Percentiles rank a stretch among this genome's conserved stretches.
Evolutionary conservation across 2,888 invertebrate species (phyloP).

Genomic region (Drosophila buzzatii): DNA sequence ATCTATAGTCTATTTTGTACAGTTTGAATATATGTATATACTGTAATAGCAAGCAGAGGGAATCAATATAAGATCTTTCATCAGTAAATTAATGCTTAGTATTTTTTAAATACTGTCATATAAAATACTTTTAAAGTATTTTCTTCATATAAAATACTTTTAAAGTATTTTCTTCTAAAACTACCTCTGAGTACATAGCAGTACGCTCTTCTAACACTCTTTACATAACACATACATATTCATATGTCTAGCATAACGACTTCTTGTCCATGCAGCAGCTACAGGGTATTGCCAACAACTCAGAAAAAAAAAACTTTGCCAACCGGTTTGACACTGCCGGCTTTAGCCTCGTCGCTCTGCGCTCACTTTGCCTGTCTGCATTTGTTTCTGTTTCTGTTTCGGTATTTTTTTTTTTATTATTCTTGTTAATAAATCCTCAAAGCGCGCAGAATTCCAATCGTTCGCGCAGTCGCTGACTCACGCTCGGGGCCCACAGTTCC

Average conservation of each 20-base stretch:
- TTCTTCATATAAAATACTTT: too few species aligned
- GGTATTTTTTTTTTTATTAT: constrained; percentile 67
- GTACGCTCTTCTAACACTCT: too few species aligned
- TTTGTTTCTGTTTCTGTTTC: constrained; percentile 52
- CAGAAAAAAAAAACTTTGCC: constrained; percentile 26
- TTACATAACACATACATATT: neutral
- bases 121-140: too few species aligned
- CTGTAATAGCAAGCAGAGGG: too few species aligned
- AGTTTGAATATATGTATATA: too few species aligned
- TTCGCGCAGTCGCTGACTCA: constrained; percentile 66
- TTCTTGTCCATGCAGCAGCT: neutral
- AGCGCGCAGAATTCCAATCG: constrained; percentile 80
- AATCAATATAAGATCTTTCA: too few species aligned
- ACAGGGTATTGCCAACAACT: constrained; percentile 42
- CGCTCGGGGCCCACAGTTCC: constrained; percentile 39
- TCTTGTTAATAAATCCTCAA: constrained; percentile 82
- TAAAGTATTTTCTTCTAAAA: too few species aligned
- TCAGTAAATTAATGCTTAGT: too few species aligned
- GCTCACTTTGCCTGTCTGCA: constrained; percentile 37
- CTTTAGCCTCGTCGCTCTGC: constrained; percentile 8
- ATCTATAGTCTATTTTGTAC: too few species aligned
- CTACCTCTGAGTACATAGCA: too few species aligned
- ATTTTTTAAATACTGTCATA: neutral
- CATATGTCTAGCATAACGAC: constrained; percentile 1
- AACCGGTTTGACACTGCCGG: constrained; percentile 57